Percentiles rank a stretch among this genome's conserved stretches.
Evolutionary conservation across 1,140 invertebrate species (phyloP).

Genomic region (Zeugodacus cucurbitae): DNA sequence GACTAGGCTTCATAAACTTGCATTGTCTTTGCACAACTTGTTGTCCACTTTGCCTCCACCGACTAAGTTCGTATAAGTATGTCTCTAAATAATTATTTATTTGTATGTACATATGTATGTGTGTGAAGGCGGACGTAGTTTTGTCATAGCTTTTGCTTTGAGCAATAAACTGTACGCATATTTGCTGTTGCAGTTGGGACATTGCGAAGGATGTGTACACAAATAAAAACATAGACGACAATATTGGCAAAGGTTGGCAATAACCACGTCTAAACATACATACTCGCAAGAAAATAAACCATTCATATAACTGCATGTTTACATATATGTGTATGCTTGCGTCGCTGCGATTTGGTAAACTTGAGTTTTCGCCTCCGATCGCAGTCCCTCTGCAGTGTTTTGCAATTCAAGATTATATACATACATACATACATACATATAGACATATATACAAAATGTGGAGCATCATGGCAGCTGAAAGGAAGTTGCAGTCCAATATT

Average conservation of each 20-base stretch:
- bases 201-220: background rate
- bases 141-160: background rate
- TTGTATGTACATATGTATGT: background rate
- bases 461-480: background rate
- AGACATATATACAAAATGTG: background rate
- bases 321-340: too few species aligned
- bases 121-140: background rate
- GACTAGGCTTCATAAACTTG: background rate
- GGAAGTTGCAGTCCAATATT: background rate
- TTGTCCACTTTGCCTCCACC: background rate
- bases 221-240: constrained; percentile 3
- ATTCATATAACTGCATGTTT: too few species aligned
- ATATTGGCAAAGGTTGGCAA: background rate
- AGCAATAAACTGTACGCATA: background rate
- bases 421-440: background rate
- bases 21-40: background rate
- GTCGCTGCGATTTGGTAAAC: background rate
- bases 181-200: background rate
- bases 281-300: too few species aligned
- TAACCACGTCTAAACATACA: background rate
- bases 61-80: background rate
- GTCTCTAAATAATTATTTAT: background rate
- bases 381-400: background rate
- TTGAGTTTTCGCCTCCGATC: background rate
- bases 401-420: background rate